phyloP scores from a whole-genome alignment of 2,888 invertebrate species.

The Drosophila mimica region DNA sequence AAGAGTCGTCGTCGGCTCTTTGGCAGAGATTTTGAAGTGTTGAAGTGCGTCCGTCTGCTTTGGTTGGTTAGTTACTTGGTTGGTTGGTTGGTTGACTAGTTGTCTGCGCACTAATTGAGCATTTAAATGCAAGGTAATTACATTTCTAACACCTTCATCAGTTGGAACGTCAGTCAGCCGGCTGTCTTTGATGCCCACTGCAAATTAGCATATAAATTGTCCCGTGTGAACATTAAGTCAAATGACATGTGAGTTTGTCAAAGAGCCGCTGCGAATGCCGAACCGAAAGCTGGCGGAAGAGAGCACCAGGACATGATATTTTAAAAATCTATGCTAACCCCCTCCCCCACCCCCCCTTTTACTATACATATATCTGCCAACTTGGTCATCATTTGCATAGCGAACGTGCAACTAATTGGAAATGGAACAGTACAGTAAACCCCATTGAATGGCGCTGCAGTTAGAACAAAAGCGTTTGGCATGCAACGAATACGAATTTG shows the following conservation, averaged over 20 bases:
- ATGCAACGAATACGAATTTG: slow-evolving; percentile 25
- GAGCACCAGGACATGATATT: slow-evolving; percentile 76
- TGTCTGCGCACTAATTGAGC: slow-evolving; percentile 79
- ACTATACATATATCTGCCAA: neutral
- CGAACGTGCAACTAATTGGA: slow-evolving; percentile 79
- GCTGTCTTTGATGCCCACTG: slow-evolving; percentile 76
- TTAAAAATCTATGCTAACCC: slow-evolving; percentile 49
- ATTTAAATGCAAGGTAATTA: slow-evolving; percentile 80
- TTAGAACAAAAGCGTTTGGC: slow-evolving; percentile 21
- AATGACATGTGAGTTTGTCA: slow-evolving; percentile 81
- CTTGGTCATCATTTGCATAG: slow-evolving; percentile 71
- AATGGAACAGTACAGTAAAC: slow-evolving; percentile 62
- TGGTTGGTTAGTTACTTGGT: slow-evolving; percentile 6
- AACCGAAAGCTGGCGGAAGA: slow-evolving; percentile 67
- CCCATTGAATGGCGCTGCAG: slow-evolving; percentile 48
- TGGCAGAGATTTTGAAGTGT: slow-evolving; percentile 5
- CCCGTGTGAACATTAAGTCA: slow-evolving; percentile 80
- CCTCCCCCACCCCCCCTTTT: neutral
- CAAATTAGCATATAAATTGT: slow-evolving; percentile 81
- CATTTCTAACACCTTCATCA: slow-evolving; percentile 80
- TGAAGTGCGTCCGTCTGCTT: slow-evolving; percentile 22
- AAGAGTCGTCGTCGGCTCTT: slow-evolving; percentile 9
- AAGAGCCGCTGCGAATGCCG: slow-evolving; percentile 61
- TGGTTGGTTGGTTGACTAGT: slow-evolving; percentile 28
- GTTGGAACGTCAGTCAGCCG: slow-evolving; percentile 64